Conservation (phyloP, 2,113 vertebrate species). For the Nothoprocta perdicaria region DNA sequence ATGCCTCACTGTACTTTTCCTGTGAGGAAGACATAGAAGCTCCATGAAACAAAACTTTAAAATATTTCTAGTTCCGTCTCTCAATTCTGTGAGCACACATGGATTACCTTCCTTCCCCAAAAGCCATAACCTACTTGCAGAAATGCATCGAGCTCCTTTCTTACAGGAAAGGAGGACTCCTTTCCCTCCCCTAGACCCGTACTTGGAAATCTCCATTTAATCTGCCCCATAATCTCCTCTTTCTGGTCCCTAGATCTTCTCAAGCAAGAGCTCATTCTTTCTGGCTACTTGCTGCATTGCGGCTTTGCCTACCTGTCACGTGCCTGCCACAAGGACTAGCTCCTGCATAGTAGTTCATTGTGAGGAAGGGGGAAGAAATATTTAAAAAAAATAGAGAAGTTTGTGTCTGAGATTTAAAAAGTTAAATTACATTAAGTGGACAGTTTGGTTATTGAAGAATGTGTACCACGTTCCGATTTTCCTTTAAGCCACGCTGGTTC, state of each 20-base stretch:
- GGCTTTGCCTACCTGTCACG: not conserved
- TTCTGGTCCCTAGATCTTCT: not conserved
- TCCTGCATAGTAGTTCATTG: slow-evolving; percentile 34
- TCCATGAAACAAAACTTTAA: not conserved
- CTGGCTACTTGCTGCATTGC: not conserved
- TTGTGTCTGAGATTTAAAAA: not conserved
- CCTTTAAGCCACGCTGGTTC: slow-evolving; percentile 45
- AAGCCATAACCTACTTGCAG: not conserved
- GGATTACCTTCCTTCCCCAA: not conserved
- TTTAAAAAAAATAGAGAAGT: not conserved
- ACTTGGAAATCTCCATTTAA: rapidly evolving
- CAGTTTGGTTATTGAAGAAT: slow-evolving; percentile 35
- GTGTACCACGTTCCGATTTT: slow-evolving; percentile 32
- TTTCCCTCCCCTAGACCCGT: not conserved
- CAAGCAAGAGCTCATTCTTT: not conserved
- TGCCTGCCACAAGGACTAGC: not conserved
- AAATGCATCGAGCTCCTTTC: not conserved
- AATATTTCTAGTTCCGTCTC: not conserved
- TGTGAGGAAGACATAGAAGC: not conserved
- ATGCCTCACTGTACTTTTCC: not conserved
- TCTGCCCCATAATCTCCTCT: not conserved
- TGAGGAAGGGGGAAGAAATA: not conserved
- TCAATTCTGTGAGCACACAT: not conserved
- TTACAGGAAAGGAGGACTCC: not conserved
- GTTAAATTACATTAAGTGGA: not conserved